A percentile compares a stretch with the other conserved stretches of the same genome.
These are phyloP conservation scores for Poecilia wingei DNA, from an alignment of 2,797 vertebrate genomes.

Conservation along the genomic window DNA sequence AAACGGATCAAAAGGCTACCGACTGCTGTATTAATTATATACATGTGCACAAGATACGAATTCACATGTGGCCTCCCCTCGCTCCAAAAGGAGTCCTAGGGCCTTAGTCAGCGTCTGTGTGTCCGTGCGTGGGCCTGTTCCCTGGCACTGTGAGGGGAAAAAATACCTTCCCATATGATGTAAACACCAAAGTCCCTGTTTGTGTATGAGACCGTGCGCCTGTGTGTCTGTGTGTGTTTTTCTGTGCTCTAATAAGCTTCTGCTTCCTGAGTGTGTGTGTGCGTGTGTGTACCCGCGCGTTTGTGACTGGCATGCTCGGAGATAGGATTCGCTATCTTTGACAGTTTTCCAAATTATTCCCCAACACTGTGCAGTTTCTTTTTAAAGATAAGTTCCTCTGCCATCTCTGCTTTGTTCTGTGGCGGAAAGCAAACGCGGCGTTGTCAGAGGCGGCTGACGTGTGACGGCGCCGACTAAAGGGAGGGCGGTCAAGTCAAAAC, in stretches of 20 bases:
- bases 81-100: slow-evolving; percentile 53
- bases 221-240: slow-evolving; percentile 20
- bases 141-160: slow-evolving; percentile 81
- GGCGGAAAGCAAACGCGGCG: slow-evolving; percentile 40
- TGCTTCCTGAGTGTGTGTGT: slow-evolving; percentile 5
- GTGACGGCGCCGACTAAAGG: slow-evolving; percentile 42
- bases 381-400: slow-evolving; percentile 66
- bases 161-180: slow-evolving; percentile 85
- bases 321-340: slow-evolving; percentile 65
- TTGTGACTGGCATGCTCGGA: slow-evolving; percentile 55
- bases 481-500: slow-evolving; percentile 14
- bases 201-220: slow-evolving; percentile 43
- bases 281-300: slow-evolving; percentile 1
- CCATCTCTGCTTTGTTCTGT: slow-evolving; percentile 66
- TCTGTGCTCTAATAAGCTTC: slow-evolving; percentile 7
- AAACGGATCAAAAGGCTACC: neutral
- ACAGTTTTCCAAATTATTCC: slow-evolving; percentile 73
- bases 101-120: slow-evolving; percentile 78
- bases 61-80: slow-evolving; percentile 8
- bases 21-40: slow-evolving; percentile 32
- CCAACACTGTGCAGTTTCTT: slow-evolving; percentile 66
- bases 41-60: slow-evolving; percentile 19
- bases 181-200: slow-evolving; percentile 73
- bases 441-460: slow-evolving; percentile 33
- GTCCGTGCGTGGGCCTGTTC: slow-evolving; percentile 82